A percentile compares a stretch with the other conserved stretches of the same genome.
Conservation (phyloP, 2,113 vertebrate species). For the Colossoma macropomum region DNA sequence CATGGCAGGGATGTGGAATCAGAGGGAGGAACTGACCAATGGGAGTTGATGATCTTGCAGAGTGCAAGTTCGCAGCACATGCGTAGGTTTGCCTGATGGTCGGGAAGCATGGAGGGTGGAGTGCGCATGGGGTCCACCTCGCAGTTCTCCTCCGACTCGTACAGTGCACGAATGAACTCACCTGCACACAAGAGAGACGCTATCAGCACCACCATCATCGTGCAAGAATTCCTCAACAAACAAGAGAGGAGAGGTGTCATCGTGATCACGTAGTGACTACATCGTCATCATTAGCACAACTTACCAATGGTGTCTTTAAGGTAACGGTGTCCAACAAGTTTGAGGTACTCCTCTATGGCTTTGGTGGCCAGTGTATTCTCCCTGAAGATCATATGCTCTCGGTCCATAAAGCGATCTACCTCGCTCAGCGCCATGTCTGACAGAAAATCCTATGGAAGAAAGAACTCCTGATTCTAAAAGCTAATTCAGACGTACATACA, state of each 20-base stretch:
- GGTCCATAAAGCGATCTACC: conserved; percentile 95
- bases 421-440: conserved; percentile 99
- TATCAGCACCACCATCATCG: neutral
- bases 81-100: conserved; percentile 96
- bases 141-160: conserved; percentile 98
- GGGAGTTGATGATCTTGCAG: conserved; percentile 98
- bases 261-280: neutral
- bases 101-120: conserved; percentile 87
- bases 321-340: conserved; percentile 97
- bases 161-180: conserved; percentile 97
- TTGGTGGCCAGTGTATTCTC: conserved; percentile 98
- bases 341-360: conserved; percentile 99
- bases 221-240: neutral
- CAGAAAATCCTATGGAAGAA: conserved; percentile 88
- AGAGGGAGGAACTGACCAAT: conserved; percentile 78
- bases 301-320: conserved; percentile 98
- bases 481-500: neutral
- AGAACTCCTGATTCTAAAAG: neutral
- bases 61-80: conserved; percentile 98
- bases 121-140: conserved; percentile 97
- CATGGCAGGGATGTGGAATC: neutral
- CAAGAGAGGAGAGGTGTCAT: neutral
- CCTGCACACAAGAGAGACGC: conserved; percentile 70
- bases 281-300: conserved; percentile 22
- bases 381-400: conserved; percentile 95